These are phyloP conservation scores for Calycopis cecrops DNA, from an alignment of 1,140 invertebrate species.

Conservation along the genomic window DNA sequence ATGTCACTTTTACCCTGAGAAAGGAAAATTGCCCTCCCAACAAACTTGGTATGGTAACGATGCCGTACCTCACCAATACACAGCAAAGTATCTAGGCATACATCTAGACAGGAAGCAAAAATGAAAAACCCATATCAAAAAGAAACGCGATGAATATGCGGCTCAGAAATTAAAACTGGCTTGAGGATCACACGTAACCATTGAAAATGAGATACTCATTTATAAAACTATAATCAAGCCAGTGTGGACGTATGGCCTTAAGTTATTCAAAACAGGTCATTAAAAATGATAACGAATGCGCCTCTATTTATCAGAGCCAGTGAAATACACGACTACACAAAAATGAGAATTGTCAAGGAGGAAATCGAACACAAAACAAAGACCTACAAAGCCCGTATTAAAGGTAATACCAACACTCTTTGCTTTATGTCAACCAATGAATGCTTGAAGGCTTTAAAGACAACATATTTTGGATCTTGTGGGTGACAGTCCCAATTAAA, in stretches of 20 bases:
- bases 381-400: no score
- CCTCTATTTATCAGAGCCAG: no score
- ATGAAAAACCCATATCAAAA: constrained; percentile 4
- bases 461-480: neutral
- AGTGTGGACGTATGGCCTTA: neutral
- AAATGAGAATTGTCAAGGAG: no score
- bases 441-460: neutral
- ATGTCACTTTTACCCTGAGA: constrained; percentile 22
- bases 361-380: no score
- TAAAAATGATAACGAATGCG: no score
- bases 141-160: constrained; percentile 2
- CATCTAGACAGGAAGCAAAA: constrained; percentile 6
- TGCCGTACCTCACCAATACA: constrained; percentile 17
- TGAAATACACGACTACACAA: no score
- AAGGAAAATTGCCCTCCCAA: constrained; percentile 14
- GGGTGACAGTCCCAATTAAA: neutral
- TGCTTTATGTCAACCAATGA: no score
- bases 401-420: no score
- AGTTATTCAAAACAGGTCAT: neutral
- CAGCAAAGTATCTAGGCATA: constrained; percentile 14
- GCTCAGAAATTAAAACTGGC: neutral
- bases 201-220: constrained; percentile 6
- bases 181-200: neutral
- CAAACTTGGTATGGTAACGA: neutral
- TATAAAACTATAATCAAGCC: constrained; percentile 4